phyloP scores from a whole-genome alignment of 92 coral and sea anemone species.

The Pocillopora grandis region DNA sequence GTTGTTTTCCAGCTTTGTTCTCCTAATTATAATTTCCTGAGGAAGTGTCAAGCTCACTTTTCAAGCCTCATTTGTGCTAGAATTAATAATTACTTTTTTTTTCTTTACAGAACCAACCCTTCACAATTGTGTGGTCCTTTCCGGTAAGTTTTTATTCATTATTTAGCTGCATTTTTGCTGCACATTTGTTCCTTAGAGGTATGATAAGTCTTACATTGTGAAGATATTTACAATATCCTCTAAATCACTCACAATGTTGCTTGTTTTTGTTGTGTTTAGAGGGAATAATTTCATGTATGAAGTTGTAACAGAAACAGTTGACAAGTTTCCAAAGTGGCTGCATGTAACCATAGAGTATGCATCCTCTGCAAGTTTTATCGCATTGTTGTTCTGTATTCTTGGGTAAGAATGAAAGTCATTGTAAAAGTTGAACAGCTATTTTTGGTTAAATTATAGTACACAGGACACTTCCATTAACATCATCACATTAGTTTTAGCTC shows the following conservation, averaged over 20 bases:
- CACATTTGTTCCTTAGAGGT: background rate
- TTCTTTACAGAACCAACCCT: constrained; percentile 61
- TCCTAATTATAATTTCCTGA: no score
- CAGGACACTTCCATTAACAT: no score
- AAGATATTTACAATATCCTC: background rate
- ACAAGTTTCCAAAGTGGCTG: constrained; percentile 60
- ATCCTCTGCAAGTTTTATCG: constrained; percentile 86
- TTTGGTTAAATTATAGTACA: background rate
- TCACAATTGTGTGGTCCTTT: constrained; percentile 89
- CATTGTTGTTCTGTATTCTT: constrained; percentile 81
- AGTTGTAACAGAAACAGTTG: constrained; percentile 56
- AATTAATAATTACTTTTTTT: background rate
- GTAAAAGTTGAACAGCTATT: background rate
- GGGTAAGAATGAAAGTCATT: constrained; percentile 63
- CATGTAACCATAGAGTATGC: constrained; percentile 54
- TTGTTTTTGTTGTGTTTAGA: constrained; percentile 26
- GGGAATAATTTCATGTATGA: constrained; percentile 65
- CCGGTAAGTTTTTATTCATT: constrained; percentile 52
- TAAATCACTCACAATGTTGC: background rate
- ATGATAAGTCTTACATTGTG: background rate
- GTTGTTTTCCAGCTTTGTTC: no score
- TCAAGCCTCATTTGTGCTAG: no score
- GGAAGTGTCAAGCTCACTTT: no score
- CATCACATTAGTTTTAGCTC: no score
- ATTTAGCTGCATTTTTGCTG: background rate